Evolutionary conservation across 2,113 vertebrate genomes (phyloP).

Genomic region (Tragelaphus imberbis): DNA sequence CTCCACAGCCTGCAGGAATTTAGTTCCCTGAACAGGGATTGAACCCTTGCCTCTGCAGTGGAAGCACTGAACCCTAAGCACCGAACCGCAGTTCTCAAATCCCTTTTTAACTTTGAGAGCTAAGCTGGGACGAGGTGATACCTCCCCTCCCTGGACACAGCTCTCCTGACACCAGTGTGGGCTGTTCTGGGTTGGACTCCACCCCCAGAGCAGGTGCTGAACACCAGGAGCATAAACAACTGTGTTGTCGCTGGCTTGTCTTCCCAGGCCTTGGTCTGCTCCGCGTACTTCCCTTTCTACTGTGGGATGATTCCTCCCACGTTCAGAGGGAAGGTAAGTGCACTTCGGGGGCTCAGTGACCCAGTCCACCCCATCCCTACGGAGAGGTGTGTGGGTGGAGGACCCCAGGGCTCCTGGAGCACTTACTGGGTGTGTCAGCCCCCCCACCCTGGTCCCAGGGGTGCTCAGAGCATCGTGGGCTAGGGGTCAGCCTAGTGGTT

Average conservation of each 20-base stretch:
- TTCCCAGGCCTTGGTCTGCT: slow-evolving; percentile 45
- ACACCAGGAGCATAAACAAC: rapidly evolving
- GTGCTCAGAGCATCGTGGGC: neutral
- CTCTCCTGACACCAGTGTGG: rapidly evolving
- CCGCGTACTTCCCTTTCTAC: slow-evolving; percentile 28
- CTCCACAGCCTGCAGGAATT: neutral
- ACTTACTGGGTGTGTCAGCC: neutral
- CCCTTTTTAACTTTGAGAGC: neutral
- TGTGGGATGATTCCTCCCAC: slow-evolving; percentile 12
- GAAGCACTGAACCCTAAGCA: neutral
- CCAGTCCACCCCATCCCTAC: rapidly evolving
- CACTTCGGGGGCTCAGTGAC: neutral
- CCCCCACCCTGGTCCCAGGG: neutral
- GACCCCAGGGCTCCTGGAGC: rapidly evolving
- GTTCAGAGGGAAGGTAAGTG: slow-evolving; percentile 65
- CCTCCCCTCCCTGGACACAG: neutral
- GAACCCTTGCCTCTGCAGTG: neutral
- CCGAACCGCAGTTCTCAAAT: neutral
- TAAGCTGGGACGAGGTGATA: rapidly evolving
- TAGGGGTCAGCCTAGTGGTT: neutral
- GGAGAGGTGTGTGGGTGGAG: neutral
- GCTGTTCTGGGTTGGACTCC: neutral
- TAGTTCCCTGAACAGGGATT: neutral
- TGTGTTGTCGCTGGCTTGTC: neutral
- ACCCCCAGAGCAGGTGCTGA: rapidly evolving